Base-by-base conservation (phyloP, 2,888 invertebrate species). In the Megaustenia siamemsis region DNA sequence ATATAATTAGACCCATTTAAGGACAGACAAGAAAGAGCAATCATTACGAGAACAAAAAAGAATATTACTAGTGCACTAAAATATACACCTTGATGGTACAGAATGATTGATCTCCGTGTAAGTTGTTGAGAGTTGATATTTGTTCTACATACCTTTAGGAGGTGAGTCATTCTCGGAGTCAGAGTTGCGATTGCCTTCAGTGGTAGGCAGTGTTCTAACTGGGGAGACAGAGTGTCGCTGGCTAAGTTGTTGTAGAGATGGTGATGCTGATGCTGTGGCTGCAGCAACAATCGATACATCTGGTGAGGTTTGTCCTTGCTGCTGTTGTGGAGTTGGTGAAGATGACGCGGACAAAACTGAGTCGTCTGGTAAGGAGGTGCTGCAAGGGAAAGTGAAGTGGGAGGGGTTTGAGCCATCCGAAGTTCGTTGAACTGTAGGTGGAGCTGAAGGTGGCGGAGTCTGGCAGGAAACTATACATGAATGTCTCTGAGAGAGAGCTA, bases 91-190 rank as follows among this genome's bases (percentile, higher is more conserved):
- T n/a, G n/a, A n/a, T n/a, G n/a, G n/a, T n/a, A n/a, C n/a, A n/a
- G n/a, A n/a, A n/a, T n/a, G n/a, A n/a, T n/a, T n/a, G n/a, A n/a
- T n/a, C n/a, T n/a, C n/a, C n/a, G n/a, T n/a, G n/a, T n/a, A n/a
- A n/a, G n/a, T n/a, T n/a, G n/a, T n/a, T n/a, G n/a, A n/a, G n/a
- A n/a, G n/a, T n/a, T n/a, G n/a, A n/a, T n/a, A n/a, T n/a, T n/a
- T n/a, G n/a, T n/a, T 66, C 32, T 15, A 73, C 71, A 45, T 45
- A 98, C 98, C 98, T 96, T 97, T 98, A 6, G 98, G 97, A 21
- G 98, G 97, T 77, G 97, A 96, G 95, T 97, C 98, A 89, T 98
- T 95, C 94, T 98, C 98, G 0, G 98, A 98, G 94, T 98, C 98
- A 3, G 98, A 98, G 5, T 98, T 98, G 89, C 98, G 95, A 81